Evolutionary conservation across 2,113 vertebrate genomes (phyloP).

Genomic region (Formicarius rufipectus): DNA sequence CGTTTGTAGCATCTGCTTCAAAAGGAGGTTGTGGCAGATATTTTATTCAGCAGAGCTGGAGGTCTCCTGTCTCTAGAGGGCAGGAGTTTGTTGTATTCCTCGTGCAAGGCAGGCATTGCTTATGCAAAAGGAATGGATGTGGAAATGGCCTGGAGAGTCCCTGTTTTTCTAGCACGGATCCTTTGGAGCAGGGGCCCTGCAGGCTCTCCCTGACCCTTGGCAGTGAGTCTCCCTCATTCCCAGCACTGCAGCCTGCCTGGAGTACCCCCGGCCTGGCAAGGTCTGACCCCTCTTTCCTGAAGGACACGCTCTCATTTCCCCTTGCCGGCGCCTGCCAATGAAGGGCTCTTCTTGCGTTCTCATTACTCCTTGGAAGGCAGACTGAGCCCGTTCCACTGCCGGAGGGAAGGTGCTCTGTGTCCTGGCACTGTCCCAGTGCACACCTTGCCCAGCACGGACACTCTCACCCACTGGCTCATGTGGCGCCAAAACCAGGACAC

Average conservation of each 20-base stretch:
- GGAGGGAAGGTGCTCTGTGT: slow-evolving; percentile 25
- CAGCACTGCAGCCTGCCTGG: not conserved
- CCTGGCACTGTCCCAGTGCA: not conserved
- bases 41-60: slow-evolving; percentile 68
- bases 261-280: not conserved
- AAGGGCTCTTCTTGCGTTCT: slow-evolving; percentile 18
- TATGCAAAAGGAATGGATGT: slow-evolving; percentile 20
- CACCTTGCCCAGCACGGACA: not conserved
- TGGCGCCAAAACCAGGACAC: not conserved
- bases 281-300: not conserved
- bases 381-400: not conserved
- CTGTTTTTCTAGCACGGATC: not conserved
- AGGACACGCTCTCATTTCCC: not conserved
- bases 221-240: not conserved
- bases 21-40: slow-evolving; percentile 60
- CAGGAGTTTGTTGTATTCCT: slow-evolving; percentile 65
- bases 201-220: not conserved
- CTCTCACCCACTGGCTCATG: not conserved
- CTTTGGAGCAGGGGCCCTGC: not conserved
- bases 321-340: not conserved
- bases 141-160: slow-evolving; percentile 25
- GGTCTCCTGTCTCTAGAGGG: slow-evolving; percentile 69
- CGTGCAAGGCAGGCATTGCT: not conserved
- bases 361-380: not conserved
- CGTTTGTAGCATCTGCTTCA: slow-evolving; percentile 65